These are phyloP conservation scores for Trissoscelio sp. DNA, from an alignment of 2,888 invertebrate genomes.

Conservation along the genomic window DNA sequence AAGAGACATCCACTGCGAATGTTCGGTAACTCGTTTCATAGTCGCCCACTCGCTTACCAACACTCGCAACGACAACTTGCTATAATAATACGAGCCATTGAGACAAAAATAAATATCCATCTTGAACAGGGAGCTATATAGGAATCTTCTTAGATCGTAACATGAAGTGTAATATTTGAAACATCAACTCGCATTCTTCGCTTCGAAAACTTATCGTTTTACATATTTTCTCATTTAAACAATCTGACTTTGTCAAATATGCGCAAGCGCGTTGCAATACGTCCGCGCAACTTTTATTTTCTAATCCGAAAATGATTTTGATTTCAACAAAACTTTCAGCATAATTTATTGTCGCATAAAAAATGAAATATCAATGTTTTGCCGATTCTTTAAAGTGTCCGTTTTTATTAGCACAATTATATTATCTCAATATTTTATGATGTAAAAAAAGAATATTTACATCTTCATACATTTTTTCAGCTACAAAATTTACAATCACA, in stretches of 20 bases:
- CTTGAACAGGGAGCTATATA: conserved; percentile 68
- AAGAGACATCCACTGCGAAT: conserved; percentile 79
- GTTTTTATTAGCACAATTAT: conserved; percentile 47
- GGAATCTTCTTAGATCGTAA: conserved; percentile 68
- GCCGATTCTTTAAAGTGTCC: conserved; percentile 29
- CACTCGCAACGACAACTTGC: conserved; percentile 65
- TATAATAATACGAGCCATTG: conserved; percentile 69
- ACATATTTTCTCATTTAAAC: conserved; percentile 55
- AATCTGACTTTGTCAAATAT: conserved; percentile 45
- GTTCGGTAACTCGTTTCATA: conserved; percentile 78
- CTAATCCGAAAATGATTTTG: too few relatives aligned
- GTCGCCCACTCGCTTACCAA: conserved; percentile 75
- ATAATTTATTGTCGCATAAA: conserved; percentile 28
- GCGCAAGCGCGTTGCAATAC: too few relatives aligned
- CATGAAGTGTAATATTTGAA: conserved; percentile 65
- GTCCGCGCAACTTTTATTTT: too few relatives aligned
- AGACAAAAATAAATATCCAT: conserved; percentile 70
- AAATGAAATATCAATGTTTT: conserved; percentile 19
- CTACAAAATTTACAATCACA: neutral
- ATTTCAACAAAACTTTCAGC: too few relatives aligned
- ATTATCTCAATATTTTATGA: conserved; percentile 37
- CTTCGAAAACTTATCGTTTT: conserved; percentile 54
- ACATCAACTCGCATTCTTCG: conserved; percentile 62
- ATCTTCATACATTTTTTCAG: neutral
- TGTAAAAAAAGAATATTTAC: neutral